Conservation (phyloP, 1,140 invertebrate species). For the Centruroides sculpturatus region DNA sequence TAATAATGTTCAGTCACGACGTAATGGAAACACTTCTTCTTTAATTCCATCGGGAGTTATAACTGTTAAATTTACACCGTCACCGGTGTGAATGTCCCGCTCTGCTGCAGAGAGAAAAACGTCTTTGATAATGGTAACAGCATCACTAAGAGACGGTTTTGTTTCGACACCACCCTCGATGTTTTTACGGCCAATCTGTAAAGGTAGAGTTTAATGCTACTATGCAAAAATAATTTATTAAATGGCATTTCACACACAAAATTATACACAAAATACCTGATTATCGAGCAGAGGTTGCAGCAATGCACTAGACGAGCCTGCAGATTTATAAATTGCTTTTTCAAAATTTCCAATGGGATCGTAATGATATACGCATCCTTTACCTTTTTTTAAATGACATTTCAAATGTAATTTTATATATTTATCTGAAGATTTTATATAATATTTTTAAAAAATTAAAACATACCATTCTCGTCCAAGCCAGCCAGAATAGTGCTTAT, state of each 20-base stretch:
- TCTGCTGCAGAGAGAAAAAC: slow-evolving; percentile 93
- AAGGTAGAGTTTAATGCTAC: not conserved
- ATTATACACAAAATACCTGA: slow-evolving; percentile 46
- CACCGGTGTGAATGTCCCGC: slow-evolving; percentile 92
- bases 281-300: slow-evolving; percentile 77
- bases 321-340: slow-evolving; percentile 56
- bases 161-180: slow-evolving; percentile 45
- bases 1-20: slow-evolving; percentile 22
- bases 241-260: not conserved
- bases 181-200: slow-evolving; percentile 68
- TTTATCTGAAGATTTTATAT: too few species aligned
- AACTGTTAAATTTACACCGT: slow-evolving; percentile 72
- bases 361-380: slow-evolving; percentile 18
- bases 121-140: slow-evolving; percentile 75
- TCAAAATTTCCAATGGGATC: slow-evolving; percentile 63
- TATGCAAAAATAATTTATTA: not conserved
- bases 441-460: not conserved
- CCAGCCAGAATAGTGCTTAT: slow-evolving; percentile 90
- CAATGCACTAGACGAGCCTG: slow-evolving; percentile 64
- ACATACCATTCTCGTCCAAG: slow-evolving; percentile 40
- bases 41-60: slow-evolving; percentile 76
- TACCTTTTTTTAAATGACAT: slow-evolving; percentile 3
- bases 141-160: slow-evolving; percentile 48
- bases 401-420: too few species aligned
- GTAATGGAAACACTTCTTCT: slow-evolving; percentile 20